Conservation (phyloP, 2,888 invertebrate species). For the Megamerina dolium region DNA sequence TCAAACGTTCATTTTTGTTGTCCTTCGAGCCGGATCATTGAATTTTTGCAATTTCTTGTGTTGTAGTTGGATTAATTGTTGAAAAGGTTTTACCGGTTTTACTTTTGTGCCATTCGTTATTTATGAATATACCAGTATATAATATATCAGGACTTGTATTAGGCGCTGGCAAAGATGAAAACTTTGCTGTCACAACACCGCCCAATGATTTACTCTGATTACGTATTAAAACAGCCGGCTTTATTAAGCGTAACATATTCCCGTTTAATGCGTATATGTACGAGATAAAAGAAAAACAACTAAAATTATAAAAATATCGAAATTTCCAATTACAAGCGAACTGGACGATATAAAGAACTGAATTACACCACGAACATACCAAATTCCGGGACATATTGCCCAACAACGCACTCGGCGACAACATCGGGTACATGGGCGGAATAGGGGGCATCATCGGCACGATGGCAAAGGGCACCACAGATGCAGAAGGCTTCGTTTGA, state of each 20-base stretch:
- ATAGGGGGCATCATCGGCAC: too few relatives aligned
- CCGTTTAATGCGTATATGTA: not conserved
- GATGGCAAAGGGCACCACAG: too few relatives aligned
- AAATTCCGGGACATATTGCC: too few relatives aligned
- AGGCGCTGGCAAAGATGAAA: constrained; percentile 59
- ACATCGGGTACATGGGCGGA: too few relatives aligned
- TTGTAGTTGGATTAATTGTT: constrained; percentile 79
- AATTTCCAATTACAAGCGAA: too few relatives aligned
- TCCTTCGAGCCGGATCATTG: constrained; percentile 72
- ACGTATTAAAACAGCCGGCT: constrained; percentile 17
- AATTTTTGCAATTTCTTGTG: constrained; percentile 70
- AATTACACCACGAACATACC: not conserved
- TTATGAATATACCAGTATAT: constrained; percentile 88
- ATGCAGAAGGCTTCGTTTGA: too few relatives aligned
- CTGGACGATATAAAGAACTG: too few relatives aligned
- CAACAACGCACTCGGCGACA: too few relatives aligned
- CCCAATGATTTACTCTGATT: constrained; percentile 20
- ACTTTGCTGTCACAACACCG: constrained; percentile 45
- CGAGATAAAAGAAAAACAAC: not conserved
- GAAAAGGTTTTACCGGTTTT: constrained; percentile 80
- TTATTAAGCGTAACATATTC: constrained; percentile 38
- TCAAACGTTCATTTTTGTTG: too few relatives aligned
- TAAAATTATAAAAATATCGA: not conserved
- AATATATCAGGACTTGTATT: constrained; percentile 64
- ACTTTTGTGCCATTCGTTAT: constrained; percentile 94